Conservation (phyloP, 2,888 invertebrate species). For the Megalurothrips usitatus region DNA sequence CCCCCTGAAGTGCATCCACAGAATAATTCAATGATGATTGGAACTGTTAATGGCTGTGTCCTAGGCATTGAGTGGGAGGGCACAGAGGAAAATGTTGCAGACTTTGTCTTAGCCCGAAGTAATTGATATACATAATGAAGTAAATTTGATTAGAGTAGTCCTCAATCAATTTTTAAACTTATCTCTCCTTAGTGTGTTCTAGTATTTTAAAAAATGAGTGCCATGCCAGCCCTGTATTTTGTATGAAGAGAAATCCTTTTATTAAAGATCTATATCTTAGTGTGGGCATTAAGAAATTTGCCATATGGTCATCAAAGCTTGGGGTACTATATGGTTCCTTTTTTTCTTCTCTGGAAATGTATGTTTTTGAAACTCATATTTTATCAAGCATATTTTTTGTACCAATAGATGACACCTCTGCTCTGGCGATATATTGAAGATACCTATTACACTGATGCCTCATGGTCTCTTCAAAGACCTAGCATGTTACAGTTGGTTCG, state of each 20-base stretch:
- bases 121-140: neutral
- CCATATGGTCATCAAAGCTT: neutral
- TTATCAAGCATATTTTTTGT: neutral
- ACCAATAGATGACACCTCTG: slow-evolving; percentile 36
- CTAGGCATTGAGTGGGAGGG: slow-evolving; percentile 1
- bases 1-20: neutral
- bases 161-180: neutral
- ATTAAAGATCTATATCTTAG: neutral
- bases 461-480: slow-evolving; percentile 37
- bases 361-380: neutral
- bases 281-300: neutral
- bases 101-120: neutral
- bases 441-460: slow-evolving; percentile 35
- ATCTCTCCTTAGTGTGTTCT: neutral
- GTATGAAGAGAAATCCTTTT: neutral
- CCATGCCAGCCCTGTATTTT: slow-evolving; percentile 2
- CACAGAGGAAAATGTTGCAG: neutral
- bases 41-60: neutral
- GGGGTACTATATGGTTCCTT: neutral
- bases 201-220: neutral
- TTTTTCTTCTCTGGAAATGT: neutral
- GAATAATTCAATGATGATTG: neutral
- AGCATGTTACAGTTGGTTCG: slow-evolving; percentile 37
- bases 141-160: neutral
- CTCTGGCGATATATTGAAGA: slow-evolving; percentile 37